A percentile compares a stretch with the other conserved stretches of the same genome.
These are phyloP conservation scores for Discoglossus pictus DNA, from an alignment of 2,797 vertebrate species.

Conservation along the genomic window DNA sequence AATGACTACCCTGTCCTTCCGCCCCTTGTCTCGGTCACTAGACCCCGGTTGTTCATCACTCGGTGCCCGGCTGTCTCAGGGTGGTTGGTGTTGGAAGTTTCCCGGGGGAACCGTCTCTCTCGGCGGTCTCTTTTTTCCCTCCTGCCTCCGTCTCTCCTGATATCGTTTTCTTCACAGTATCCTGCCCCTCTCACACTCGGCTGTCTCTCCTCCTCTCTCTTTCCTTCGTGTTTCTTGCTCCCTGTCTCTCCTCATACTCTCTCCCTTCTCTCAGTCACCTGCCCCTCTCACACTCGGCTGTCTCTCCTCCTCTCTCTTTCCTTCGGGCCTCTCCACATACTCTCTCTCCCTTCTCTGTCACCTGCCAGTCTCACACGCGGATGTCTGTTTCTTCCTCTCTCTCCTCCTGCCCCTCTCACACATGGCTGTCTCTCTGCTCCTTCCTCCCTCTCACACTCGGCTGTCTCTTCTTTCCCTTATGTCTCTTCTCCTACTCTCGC, in stretches of 20 bases:
- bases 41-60: constrained; percentile 17
- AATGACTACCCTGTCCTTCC: too few relatives aligned
- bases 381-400: too few relatives aligned
- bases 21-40: not conserved
- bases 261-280: too few relatives aligned
- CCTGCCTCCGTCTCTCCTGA: constrained; percentile 26
- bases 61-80: not conserved
- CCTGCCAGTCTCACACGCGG: constrained; percentile 17
- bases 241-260: too few relatives aligned
- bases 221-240: constrained; percentile 16
- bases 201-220: constrained; percentile 48
- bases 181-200: constrained; percentile 54
- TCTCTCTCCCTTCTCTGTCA: constrained; percentile 2
- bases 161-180: too few relatives aligned
- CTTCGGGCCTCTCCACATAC: constrained; percentile 7
- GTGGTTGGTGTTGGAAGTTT: not conserved
- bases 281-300: constrained; percentile 59
- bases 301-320: constrained; percentile 58
- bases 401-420: too few relatives aligned
- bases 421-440: too few relatives aligned
- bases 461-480: too few relatives aligned
- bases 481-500: too few relatives aligned
- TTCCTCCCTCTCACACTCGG: too few relatives aligned
- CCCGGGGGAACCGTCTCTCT: not conserved
- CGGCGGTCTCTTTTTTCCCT: not conserved